Evolutionary conservation across 2,888 invertebrate species (phyloP).

Genomic region (Sylvicola cinctus): DNA sequence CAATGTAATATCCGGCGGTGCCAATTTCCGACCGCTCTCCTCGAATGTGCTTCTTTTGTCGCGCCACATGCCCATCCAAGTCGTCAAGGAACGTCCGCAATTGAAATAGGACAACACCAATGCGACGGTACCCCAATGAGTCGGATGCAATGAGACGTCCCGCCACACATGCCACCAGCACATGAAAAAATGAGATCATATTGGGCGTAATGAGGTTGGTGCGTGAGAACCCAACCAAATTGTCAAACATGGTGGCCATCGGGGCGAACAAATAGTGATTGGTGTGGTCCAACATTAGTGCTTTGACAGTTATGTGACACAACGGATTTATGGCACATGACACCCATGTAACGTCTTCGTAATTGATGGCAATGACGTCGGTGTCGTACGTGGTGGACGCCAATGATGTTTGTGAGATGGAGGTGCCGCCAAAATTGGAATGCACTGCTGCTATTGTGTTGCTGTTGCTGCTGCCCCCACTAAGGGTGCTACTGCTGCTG

Average conservation of each 20-base stretch:
- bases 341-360: conserved; percentile 36
- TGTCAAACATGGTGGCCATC: conserved; percentile 49
- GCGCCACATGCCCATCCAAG: conserved; percentile 69
- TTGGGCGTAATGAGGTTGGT: conserved; percentile 53
- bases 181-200: conserved; percentile 61
- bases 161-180: conserved; percentile 51
- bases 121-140: conserved; percentile 43
- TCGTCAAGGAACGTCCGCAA: conserved; percentile 67
- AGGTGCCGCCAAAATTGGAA: background rate
- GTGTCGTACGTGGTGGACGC: background rate
- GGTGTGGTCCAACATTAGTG: conserved; percentile 59
- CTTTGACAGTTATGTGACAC: conserved; percentile 66
- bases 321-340: conserved; percentile 51
- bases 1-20: conserved; percentile 59
- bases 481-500: conserved; percentile 5
- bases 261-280: conserved; percentile 72
- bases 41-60: conserved; percentile 49
- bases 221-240: conserved; percentile 39
- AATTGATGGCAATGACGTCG: conserved; percentile 14
- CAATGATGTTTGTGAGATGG: conserved; percentile 1
- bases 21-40: conserved; percentile 68
- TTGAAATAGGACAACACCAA: conserved; percentile 60
- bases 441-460: background rate
- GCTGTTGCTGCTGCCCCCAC: conserved; percentile 3
- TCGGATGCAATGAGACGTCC: conserved; percentile 56